Evolutionary conservation across 2,797 vertebrate species (phyloP).

Genomic region (Hemitrygon akajei): DNA sequence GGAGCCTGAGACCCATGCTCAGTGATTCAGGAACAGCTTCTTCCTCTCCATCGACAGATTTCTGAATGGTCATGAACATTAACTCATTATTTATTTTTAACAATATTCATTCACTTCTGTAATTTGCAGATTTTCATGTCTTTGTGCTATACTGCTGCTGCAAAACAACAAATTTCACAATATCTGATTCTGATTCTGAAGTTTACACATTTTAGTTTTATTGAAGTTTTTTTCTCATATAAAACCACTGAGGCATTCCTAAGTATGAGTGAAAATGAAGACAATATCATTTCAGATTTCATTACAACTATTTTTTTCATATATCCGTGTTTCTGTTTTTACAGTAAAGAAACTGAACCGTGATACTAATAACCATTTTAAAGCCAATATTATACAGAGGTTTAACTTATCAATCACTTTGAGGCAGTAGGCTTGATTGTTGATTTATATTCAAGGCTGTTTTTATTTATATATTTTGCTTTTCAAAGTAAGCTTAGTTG

Average conservation of each 20-base stretch:
- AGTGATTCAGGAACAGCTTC: no score
- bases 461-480: background rate
- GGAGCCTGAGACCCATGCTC: no score
- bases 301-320: conserved; percentile 5
- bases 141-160: no score
- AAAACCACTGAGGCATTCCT: background rate
- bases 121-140: no score
- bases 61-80: no score
- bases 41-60: no score
- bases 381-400: background rate
- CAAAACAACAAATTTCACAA: no score
- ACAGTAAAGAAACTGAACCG: conserved; percentile 8
- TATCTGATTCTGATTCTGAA: background rate
- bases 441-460: background rate
- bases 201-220: background rate
- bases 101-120: no score
- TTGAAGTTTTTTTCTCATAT: background rate
- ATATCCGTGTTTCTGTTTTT: background rate
- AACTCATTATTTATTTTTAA: no score
- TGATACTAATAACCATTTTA: background rate
- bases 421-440: background rate
- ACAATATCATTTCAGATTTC: background rate
- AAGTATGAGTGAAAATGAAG: background rate
- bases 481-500: background rate
- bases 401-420: background rate